A percentile compares a stretch with the other conserved stretches of the same genome.
Evolutionary conservation across 2,888 invertebrate genomes (phyloP).

Genomic region (Tenthredo mesomela): DNA sequence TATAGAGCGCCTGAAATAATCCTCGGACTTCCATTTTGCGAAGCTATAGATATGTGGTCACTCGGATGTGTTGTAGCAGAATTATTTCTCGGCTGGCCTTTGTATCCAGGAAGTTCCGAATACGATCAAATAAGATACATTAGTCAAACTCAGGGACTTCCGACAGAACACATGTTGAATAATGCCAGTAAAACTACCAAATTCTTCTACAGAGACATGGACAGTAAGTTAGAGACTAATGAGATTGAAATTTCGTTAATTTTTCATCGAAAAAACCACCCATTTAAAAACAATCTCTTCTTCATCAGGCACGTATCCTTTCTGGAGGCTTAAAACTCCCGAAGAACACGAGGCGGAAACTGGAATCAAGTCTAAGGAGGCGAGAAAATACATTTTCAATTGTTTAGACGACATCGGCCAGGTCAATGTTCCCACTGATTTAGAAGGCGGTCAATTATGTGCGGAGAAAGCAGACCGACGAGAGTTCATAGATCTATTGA

Average conservation of each 20-base stretch:
- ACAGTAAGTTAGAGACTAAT: constrained; percentile 81
- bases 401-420: constrained; percentile 99
- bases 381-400: constrained; percentile 99
- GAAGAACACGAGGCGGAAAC: constrained; percentile 99
- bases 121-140: constrained; percentile 99
- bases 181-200: constrained; percentile 99
- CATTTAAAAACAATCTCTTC: constrained; percentile 70
- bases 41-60: constrained; percentile 99
- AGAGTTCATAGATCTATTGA: constrained; percentile 98
- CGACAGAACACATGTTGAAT: constrained; percentile 98
- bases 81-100: constrained; percentile 99
- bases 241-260: constrained; percentile 73
- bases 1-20: constrained; percentile 99
- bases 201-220: constrained; percentile 98
- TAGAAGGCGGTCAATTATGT: constrained; percentile 97
- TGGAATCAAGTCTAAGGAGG: constrained; percentile 99
- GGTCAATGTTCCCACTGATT: constrained; percentile 97
- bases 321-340: constrained; percentile 94
- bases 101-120: constrained; percentile 99
- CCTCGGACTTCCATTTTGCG: constrained; percentile 98
- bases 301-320: constrained; percentile 84
- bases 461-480: constrained; percentile 98
- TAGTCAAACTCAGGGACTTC: constrained; percentile 97
- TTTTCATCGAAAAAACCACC: constrained; percentile 63
- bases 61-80: constrained; percentile 99